phyloP scores from a whole-genome alignment of 2,888 invertebrate genomes.

The Monochamus alternatus region DNA sequence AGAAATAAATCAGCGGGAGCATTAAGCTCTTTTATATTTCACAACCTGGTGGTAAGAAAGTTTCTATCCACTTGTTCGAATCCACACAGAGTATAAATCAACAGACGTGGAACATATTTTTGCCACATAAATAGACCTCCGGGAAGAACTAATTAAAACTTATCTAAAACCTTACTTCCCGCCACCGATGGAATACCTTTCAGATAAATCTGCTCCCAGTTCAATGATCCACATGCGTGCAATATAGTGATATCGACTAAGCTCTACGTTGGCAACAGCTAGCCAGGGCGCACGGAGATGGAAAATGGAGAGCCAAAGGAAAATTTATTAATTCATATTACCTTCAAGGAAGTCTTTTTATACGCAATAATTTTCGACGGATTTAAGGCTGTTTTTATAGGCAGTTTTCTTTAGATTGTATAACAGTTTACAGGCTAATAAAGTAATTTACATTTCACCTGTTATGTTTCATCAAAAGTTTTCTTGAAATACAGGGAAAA shows the following conservation, averaged over 20 bases:
- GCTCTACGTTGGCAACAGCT: constrained; percentile 35
- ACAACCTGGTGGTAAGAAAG: not conserved
- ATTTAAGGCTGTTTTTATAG: no score
- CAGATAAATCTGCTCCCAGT: constrained; percentile 48
- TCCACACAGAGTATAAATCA: not conserved
- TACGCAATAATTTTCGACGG: no score
- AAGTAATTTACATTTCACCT: no score
- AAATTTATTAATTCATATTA: no score
- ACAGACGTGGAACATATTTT: constrained; percentile 13
- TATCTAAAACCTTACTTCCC: constrained; percentile 7
- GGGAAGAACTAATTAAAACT: constrained; percentile 16
- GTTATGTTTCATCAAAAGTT: no score
- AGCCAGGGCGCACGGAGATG: constrained; percentile 1
- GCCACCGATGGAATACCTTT: constrained; percentile 33
- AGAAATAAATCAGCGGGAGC: not conserved
- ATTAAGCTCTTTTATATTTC: not conserved
- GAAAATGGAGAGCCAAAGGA: not conserved
- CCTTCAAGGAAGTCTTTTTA: no score
- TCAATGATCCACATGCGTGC: constrained; percentile 48
- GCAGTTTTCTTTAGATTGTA: no score
- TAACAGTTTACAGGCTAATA: no score
- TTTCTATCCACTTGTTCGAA: not conserved
- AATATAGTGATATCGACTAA: constrained; percentile 44
- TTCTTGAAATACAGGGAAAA: no score
- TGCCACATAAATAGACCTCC: constrained; percentile 13